phyloP scores from a whole-genome alignment of 2,113 vertebrate species.

The Vidua macroura region DNA sequence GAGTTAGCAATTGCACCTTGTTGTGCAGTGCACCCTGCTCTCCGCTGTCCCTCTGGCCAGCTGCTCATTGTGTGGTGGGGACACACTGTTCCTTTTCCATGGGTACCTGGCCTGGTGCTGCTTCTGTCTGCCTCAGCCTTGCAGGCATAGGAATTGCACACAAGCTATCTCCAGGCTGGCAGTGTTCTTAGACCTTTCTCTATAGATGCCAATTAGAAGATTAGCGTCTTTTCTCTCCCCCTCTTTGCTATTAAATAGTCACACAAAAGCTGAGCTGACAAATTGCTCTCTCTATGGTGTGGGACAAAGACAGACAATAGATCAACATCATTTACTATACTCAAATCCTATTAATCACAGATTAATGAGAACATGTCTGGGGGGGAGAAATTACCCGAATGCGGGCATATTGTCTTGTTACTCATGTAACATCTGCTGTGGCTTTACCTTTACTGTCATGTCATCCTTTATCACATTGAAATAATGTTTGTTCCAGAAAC shows the following conservation, averaged over 20 bases:
- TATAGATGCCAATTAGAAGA: conserved; percentile 81
- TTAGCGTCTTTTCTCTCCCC: conserved; percentile 77
- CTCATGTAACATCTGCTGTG: conserved; percentile 79
- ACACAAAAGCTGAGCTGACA: conserved; percentile 81
- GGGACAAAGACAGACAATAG: conserved; percentile 82
- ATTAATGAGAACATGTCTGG: conserved; percentile 83
- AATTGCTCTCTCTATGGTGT: conserved; percentile 78
- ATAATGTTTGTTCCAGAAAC: conserved; percentile 82
- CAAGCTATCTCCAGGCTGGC: conserved; percentile 61
- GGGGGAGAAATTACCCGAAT: conserved; percentile 80
- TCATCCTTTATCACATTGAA: conserved; percentile 82
- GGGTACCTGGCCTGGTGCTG: not conserved
- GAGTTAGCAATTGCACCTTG: conserved; percentile 5
- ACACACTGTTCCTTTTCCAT: not conserved
- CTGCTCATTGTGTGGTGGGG: not conserved
- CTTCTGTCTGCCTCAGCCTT: not conserved
- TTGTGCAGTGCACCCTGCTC: conserved; percentile 2
- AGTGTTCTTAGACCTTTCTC: conserved; percentile 72
- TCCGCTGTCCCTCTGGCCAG: not conserved
- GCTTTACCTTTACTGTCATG: conserved; percentile 80
- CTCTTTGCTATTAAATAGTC: conserved; percentile 82
- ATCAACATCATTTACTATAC: conserved; percentile 82
- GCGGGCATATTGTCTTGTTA: conserved; percentile 76
- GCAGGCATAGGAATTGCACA: conserved; percentile 74
- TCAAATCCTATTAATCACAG: conserved; percentile 83